Conservation (phyloP, 1,140 invertebrate species). For the Zaprionus ghesquierei region DNA sequence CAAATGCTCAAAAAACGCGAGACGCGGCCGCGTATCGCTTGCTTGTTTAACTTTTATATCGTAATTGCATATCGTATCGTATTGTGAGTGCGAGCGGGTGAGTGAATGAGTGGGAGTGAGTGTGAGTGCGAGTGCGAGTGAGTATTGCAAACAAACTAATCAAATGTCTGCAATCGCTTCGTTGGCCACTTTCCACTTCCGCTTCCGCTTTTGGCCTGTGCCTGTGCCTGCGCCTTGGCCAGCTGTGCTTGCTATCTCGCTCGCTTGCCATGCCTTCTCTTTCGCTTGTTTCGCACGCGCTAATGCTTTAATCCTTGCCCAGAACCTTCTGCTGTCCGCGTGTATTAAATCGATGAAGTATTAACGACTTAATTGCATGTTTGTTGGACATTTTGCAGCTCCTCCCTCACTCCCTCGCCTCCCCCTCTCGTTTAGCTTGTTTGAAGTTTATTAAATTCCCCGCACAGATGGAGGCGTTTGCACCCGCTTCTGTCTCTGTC, state of each 20-base stretch:
- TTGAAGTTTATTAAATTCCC: constrained; percentile 59
- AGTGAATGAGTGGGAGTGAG: background rate
- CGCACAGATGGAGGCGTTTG: constrained; percentile 47
- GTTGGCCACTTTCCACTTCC: constrained; percentile 50
- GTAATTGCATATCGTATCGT: constrained; percentile 69
- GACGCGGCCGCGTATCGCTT: constrained; percentile 32
- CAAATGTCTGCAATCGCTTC: constrained; percentile 70
- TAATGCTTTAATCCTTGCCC: constrained; percentile 74
- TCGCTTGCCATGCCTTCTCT: background rate
- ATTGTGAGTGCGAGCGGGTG: background rate
- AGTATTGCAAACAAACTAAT: constrained; percentile 67
- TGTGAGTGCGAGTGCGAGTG: constrained; percentile 2
- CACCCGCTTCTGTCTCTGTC: background rate
- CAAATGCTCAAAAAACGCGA: constrained; percentile 60
- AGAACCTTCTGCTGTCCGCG: constrained; percentile 48
- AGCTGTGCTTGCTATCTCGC: background rate
- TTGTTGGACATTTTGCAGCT: constrained; percentile 70
- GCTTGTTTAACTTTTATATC: constrained; percentile 79
- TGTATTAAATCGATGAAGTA: constrained; percentile 79
- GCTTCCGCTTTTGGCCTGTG: constrained; percentile 38
- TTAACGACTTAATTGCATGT: constrained; percentile 81
- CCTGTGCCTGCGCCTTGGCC: too few relatives aligned
- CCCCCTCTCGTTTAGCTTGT: constrained; percentile 8
- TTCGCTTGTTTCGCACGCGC: constrained; percentile 43
- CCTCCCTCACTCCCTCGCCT: background rate